These are phyloP conservation scores for Gandaritis pyraliata DNA, from an alignment of 2,888 invertebrate genomes.

Conservation along the genomic window DNA sequence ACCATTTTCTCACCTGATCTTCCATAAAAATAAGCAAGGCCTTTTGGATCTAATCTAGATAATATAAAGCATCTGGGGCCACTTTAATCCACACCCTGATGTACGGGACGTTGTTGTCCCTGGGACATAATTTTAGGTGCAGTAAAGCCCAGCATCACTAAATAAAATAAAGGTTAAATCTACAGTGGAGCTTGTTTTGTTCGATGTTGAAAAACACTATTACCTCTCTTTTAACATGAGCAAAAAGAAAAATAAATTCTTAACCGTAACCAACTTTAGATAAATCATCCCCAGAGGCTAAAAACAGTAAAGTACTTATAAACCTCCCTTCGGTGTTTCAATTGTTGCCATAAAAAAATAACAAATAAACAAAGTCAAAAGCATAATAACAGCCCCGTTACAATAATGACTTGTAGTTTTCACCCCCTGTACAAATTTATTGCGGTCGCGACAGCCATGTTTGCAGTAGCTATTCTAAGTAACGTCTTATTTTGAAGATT, in stretches of 20 bases:
- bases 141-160: too few relatives aligned
- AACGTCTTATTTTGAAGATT: slow-evolving; percentile 1
- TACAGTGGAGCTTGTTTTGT: too few relatives aligned
- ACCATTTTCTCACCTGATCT: too few relatives aligned
- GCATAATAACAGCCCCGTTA: slow-evolving; percentile 31
- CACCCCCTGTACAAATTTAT: slow-evolving; percentile 65
- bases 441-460: slow-evolving; percentile 35
- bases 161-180: too few relatives aligned
- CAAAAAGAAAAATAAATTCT: background rate
- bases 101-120: too few relatives aligned
- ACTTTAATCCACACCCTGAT: too few relatives aligned
- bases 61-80: too few relatives aligned
- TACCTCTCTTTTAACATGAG: background rate
- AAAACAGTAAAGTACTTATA: slow-evolving; percentile 23
- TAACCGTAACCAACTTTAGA: background rate
- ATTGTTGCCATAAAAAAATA: slow-evolving; percentile 44
- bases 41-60: too few relatives aligned
- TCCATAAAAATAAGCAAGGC: too few relatives aligned
- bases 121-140: too few relatives aligned
- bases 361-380: slow-evolving; percentile 39
- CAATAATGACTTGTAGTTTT: slow-evolving; percentile 66
- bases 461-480: background rate
- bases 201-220: background rate
- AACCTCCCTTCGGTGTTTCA: slow-evolving; percentile 31
- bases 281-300: slow-evolving; percentile 26